Base-by-base conservation (phyloP, 2,888 invertebrate genomes). In the Drosophila subsilvestris region DNA sequence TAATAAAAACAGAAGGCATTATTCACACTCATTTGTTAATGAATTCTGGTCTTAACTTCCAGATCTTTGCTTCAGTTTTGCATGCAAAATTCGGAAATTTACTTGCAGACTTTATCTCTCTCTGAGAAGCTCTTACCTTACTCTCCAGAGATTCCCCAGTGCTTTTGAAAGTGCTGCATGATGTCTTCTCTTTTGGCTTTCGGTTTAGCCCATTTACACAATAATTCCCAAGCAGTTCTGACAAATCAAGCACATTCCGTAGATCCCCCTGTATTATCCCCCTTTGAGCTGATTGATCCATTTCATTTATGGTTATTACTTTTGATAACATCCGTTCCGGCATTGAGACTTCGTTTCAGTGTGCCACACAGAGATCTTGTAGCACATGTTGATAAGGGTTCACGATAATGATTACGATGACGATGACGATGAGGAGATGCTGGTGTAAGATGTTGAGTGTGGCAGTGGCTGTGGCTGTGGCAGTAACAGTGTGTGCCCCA, bases 361-460 rank as follows among this genome's bases (percentile, higher is more conserved):
- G 47, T 10, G 47, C 12, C 59, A 47, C 61, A 47, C 14, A 37
- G 14, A 59, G 42, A 48, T 29, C 42, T 42, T 27, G 37, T 62
- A 10, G 63, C 50, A 27, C 10, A 45, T 20, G 53, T 47, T 18
- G 47, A 47, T 53, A 12, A 9, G 7, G 63, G 12, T 58, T 48
- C 12, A 14, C 32, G 12, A 37, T n/a, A 7, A 14, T n/a, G 37
- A 37, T n/a, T 14, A 2, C 1, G 37, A 37, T n/a, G 37, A 2
- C 1, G 37, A 14, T 14, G 37, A 14, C 1, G 37, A 14, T 6
- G 37, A 37, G 1, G 32, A 12, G 37, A 6, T 37, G 37, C n/a
- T 37, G 32, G 5, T 14, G n/a, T 1, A 2, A 14, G 14, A 27
- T 14, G 6, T 14, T 14, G 37, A 14, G 37, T 37, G 37, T 37